Evolutionary conservation across 2,888 invertebrate genomes (phyloP).

Genomic region (Drosophila atroscutellata): DNA sequence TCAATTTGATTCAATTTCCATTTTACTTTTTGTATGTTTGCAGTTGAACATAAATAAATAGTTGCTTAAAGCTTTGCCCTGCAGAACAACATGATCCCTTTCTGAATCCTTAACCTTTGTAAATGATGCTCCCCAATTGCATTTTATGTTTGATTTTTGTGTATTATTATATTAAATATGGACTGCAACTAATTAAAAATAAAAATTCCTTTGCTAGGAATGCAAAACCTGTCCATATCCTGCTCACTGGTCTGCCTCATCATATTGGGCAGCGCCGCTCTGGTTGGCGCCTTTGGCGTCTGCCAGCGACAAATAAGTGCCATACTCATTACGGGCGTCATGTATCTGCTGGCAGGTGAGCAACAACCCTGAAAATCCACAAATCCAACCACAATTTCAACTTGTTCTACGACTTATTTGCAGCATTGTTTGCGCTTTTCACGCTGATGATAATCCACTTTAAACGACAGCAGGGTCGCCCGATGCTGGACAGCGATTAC

Average conservation of each 20-base stretch:
- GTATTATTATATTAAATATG: not conserved
- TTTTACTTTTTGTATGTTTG: not conserved
- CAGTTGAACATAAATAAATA: not conserved
- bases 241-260: conserved; percentile 96
- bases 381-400: not conserved
- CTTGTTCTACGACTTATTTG: conserved; percentile 40
- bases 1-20: not conserved
- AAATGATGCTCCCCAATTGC: conserved; percentile 4
- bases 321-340: conserved; percentile 96
- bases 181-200: conserved; percentile 11
- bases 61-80: conserved; percentile 22
- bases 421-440: conserved; percentile 96
- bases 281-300: conserved; percentile 95
- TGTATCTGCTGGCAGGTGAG: conserved; percentile 96
- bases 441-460: conserved; percentile 96
- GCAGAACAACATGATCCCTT: conserved; percentile 2
- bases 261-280: conserved; percentile 93
- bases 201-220: conserved; percentile 86
- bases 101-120: conserved; percentile 13
- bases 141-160: not conserved
- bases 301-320: conserved; percentile 97
- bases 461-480: conserved; percentile 91
- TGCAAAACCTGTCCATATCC: conserved; percentile 98
- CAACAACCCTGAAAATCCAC: conserved; percentile 21
- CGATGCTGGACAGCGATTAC: conserved; percentile 87